Evolutionary conservation across 1,140 invertebrate species (phyloP).

Genomic region (Drosophila nebulosa): DNA sequence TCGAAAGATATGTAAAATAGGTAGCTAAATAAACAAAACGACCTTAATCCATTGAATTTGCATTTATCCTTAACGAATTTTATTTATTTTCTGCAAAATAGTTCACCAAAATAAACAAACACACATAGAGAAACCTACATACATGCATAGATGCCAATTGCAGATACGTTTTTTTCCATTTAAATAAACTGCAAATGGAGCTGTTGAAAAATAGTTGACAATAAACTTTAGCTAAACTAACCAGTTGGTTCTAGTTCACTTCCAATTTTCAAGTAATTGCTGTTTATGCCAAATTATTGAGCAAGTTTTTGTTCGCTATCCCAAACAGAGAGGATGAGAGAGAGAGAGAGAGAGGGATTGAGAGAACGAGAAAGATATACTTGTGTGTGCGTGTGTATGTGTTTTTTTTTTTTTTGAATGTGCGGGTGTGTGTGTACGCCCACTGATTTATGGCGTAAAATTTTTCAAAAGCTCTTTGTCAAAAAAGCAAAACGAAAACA

Average conservation of each 20-base stretch:
- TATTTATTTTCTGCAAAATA: slow-evolving; percentile 14
- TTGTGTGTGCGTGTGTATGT: slow-evolving; percentile 12
- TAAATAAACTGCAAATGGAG: slow-evolving; percentile 60
- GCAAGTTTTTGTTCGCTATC: slow-evolving; percentile 29
- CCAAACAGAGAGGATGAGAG: neutral
- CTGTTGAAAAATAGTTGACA: slow-evolving; percentile 51
- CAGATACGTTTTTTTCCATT: slow-evolving; percentile 8
- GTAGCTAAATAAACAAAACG: too few relatives aligned
- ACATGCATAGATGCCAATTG: neutral
- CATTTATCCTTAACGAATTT: slow-evolving; percentile 18
- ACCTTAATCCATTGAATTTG: neutral
- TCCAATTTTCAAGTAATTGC: slow-evolving; percentile 65
- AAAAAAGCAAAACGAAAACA: slow-evolving; percentile 41
- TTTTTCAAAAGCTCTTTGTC: slow-evolving; percentile 62
- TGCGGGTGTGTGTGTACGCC: slow-evolving; percentile 26
- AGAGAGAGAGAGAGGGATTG: too few relatives aligned
- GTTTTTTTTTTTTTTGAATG: too few relatives aligned
- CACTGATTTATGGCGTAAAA: slow-evolving; percentile 63
- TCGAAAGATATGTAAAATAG: too few relatives aligned
- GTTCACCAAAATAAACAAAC: neutral
- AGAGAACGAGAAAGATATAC: neutral
- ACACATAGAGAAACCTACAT: neutral
- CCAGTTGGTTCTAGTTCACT: slow-evolving; percentile 33
- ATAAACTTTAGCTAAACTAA: slow-evolving; percentile 53
- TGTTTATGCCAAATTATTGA: slow-evolving; percentile 68